These are phyloP conservation scores for Machaerirhynchus nigripectus DNA, from an alignment of 2,113 vertebrate species.

Conservation along the genomic window DNA sequence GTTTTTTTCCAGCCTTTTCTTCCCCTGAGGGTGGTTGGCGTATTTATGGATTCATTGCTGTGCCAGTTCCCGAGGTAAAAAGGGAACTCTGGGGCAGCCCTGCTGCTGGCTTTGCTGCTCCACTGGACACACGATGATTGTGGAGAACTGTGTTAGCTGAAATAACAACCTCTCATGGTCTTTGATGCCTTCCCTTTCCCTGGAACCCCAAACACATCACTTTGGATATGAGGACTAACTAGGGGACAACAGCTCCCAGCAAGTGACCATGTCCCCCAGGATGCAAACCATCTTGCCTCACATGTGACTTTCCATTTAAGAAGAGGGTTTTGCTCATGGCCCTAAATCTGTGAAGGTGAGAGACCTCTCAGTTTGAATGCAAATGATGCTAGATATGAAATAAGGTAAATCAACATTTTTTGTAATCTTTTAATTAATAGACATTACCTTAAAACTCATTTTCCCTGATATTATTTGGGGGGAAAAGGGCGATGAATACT, in stretches of 20 bases:
- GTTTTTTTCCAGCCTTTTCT: slow-evolving; percentile 26
- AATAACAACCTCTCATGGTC: not conserved
- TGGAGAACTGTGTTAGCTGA: not conserved
- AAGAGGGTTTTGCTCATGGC: not conserved
- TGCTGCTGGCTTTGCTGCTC: not conserved
- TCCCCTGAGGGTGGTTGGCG: not conserved
- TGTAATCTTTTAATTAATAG: not conserved
- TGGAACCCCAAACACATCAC: not conserved
- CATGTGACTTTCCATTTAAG: not conserved
- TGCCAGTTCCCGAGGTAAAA: not conserved
- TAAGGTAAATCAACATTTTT: not conserved
- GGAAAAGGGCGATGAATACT: not conserved
- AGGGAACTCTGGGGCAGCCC: not conserved
- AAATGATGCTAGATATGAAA: not conserved
- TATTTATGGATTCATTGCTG: not conserved
- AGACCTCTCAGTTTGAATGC: not conserved
- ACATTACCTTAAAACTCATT: not conserved
- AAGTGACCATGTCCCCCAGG: not conserved
- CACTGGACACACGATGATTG: not conserved
- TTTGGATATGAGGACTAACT: not conserved
- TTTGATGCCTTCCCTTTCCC: not conserved
- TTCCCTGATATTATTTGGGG: not conserved
- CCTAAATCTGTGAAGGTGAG: not conserved
- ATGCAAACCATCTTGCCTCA: not conserved
- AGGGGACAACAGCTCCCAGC: not conserved